A percentile compares a stretch with the other conserved stretches of the same genome.
Conservation (phyloP, 1,140 invertebrate species). For the Nautilus pompilius region DNA sequence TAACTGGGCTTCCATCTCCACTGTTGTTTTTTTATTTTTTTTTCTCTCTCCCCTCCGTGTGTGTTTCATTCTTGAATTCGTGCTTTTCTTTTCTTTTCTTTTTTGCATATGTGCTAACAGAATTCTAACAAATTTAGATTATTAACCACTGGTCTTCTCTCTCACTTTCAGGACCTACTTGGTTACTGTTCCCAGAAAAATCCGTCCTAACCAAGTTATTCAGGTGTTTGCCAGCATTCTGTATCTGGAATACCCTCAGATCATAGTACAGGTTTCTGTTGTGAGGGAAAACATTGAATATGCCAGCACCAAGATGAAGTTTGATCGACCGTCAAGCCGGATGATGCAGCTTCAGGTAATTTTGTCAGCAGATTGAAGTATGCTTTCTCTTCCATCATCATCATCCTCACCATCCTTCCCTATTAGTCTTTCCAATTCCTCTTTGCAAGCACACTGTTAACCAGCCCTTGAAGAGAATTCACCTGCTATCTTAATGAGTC, state of each 20-base stretch:
- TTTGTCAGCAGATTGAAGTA: no score
- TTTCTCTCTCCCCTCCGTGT: background rate
- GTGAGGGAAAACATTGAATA: slow-evolving; percentile 38
- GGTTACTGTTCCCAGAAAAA: slow-evolving; percentile 38
- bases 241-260: slow-evolving; percentile 34
- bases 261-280: slow-evolving; percentile 41
- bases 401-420: no score
- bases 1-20: background rate
- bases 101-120: background rate
- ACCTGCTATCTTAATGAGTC: no score
- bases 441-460: no score
- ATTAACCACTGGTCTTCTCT: background rate
- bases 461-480: no score
- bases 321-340: slow-evolving; percentile 40
- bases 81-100: background rate
- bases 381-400: no score
- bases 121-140: background rate
- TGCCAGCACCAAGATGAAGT: slow-evolving; percentile 29
- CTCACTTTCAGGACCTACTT: slow-evolving; percentile 42
- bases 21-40: background rate
- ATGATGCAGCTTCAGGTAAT: slow-evolving; percentile 45
- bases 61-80: background rate
- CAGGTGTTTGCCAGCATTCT: slow-evolving; percentile 44
- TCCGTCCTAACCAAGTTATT: slow-evolving; percentile 44
- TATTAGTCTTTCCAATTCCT: no score